Evolutionary conservation across 2,888 invertebrate species (phyloP).

Genomic region (Drosophila tanythrix): DNA sequence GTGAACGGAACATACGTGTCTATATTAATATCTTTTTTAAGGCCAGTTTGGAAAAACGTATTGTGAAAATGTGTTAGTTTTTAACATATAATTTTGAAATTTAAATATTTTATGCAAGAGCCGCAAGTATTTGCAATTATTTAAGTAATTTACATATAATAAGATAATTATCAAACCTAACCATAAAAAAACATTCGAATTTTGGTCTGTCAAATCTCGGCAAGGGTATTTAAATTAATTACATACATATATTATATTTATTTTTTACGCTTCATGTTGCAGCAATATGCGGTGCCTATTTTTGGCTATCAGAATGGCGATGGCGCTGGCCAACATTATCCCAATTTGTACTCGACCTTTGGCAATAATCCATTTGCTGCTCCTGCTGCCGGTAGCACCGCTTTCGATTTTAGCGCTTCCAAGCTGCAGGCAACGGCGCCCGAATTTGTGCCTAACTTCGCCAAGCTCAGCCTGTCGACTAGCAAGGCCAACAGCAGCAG

Average conservation of each 20-base stretch:
- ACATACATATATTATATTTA: background rate
- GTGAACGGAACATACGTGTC: background rate
- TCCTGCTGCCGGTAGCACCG: constrained; percentile 19
- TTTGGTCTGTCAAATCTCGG: background rate
- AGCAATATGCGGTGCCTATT: constrained; percentile 38
- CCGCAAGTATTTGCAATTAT: background rate
- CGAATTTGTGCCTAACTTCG: constrained; percentile 83
- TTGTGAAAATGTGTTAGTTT: background rate
- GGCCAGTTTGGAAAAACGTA: background rate
- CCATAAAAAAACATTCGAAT: background rate
- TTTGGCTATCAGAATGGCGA: constrained; percentile 51
- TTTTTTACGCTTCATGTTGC: background rate
- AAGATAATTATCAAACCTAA: background rate
- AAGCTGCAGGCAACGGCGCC: constrained; percentile 83
- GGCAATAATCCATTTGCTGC: constrained; percentile 75
- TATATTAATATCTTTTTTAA: background rate
- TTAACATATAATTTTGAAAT: background rate
- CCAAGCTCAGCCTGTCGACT: constrained; percentile 66
- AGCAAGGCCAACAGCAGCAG: constrained; percentile 2
- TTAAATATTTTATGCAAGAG: background rate
- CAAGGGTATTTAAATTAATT: background rate
- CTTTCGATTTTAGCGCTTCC: constrained; percentile 76
- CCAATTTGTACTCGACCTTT: constrained; percentile 61
- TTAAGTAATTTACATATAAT: background rate
- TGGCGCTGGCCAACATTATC: constrained; percentile 19